Percentiles rank a stretch among this genome's conserved stretches.
Conservation (phyloP, 2,888 invertebrate genomes). For the Heliconius sara region DNA sequence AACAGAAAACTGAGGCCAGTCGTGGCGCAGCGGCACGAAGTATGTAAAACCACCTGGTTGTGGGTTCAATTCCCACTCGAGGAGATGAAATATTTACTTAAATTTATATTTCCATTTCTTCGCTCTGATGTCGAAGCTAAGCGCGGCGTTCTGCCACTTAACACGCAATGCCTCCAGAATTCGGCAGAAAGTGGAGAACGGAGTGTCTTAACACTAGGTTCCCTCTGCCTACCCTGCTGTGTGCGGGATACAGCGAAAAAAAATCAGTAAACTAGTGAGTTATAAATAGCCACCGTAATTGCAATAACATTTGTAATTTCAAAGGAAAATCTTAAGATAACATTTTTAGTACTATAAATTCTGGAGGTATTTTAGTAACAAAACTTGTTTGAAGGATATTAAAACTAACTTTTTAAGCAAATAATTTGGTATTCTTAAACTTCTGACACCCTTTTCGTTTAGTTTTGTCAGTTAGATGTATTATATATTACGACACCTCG, state of each 20-base stretch:
- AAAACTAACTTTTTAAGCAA: background rate
- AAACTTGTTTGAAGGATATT: background rate
- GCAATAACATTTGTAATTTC: slow-evolving; percentile 5
- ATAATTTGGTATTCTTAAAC: background rate
- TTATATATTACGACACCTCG: background rate
- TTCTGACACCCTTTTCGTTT: background rate
- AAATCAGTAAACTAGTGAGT: background rate
- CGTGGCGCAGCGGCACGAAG: too few relatives aligned
- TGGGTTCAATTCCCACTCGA: too few relatives aligned
- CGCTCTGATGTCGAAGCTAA: too few relatives aligned
- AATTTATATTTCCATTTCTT: too few relatives aligned
- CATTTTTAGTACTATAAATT: background rate
- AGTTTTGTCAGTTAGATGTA: background rate
- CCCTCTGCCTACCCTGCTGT: too few relatives aligned
- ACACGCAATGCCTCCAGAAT: too few relatives aligned
- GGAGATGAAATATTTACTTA: too few relatives aligned
- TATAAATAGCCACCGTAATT: background rate
- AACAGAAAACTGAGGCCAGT: background rate
- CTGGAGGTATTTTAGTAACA: background rate
- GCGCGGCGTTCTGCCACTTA: too few relatives aligned
- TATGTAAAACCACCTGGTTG: too few relatives aligned
- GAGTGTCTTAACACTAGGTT: too few relatives aligned
- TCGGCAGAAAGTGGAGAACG: too few relatives aligned
- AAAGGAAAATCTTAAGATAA: background rate
- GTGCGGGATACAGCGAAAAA: too few relatives aligned